These are phyloP conservation scores for Cryptotermes secundus DNA, from an alignment of 1,140 invertebrate genomes.

Conservation along the genomic window DNA sequence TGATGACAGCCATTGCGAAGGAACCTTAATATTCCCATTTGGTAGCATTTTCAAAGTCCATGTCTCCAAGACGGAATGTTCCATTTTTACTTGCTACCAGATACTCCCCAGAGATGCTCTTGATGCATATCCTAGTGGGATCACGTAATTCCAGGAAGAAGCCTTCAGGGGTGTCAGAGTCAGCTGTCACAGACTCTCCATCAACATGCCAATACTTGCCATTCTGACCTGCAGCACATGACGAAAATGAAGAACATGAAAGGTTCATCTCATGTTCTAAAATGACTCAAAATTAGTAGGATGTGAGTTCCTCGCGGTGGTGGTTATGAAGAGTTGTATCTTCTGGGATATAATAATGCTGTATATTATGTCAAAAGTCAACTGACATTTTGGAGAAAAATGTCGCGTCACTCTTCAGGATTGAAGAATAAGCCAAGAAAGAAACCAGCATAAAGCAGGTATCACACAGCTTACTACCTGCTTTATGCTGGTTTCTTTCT, in stretches of 20 bases:
- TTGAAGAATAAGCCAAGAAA: too few relatives aligned
- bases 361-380: too few relatives aligned
- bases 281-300: too few relatives aligned
- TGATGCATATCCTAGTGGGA: slow-evolving; percentile 89
- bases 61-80: slow-evolving; percentile 78
- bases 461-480: too few relatives aligned
- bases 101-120: slow-evolving; percentile 69
- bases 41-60: slow-evolving; percentile 76
- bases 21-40: slow-evolving; percentile 88
- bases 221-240: slow-evolving; percentile 71
- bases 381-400: too few relatives aligned
- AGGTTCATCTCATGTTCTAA: too few relatives aligned
- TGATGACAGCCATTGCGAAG: not conserved
- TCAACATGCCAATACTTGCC: slow-evolving; percentile 92
- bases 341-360: too few relatives aligned
- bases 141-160: slow-evolving; percentile 92
- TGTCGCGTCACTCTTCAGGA: too few relatives aligned
- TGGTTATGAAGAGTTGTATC: too few relatives aligned
- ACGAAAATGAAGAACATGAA: not conserved
- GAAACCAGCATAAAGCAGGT: too few relatives aligned
- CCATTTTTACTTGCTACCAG: slow-evolving; percentile 93
- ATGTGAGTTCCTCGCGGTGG: too few relatives aligned
- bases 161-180: slow-evolving; percentile 80
- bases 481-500: too few relatives aligned
- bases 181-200: slow-evolving; percentile 82